A percentile compares a stretch with the other conserved stretches of the same genome.
Evolutionary conservation across 2,888 invertebrate species (phyloP).

Genomic region (Diarsia rubi): DNA sequence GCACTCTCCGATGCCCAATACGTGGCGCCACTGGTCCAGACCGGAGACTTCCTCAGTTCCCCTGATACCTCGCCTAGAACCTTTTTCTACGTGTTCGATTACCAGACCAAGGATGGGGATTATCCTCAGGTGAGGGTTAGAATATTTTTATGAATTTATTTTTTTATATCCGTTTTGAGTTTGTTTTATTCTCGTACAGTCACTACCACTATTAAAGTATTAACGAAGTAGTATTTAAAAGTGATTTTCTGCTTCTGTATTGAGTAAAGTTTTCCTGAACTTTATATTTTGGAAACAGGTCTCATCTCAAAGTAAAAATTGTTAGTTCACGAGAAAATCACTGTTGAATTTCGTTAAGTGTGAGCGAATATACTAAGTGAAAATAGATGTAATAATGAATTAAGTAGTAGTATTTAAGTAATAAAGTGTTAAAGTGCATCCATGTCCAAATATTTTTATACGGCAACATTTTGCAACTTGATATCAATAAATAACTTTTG

Average conservation of each 20-base stretch:
- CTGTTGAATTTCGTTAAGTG: too few relatives aligned
- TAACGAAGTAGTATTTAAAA: too few relatives aligned
- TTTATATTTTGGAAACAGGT: too few relatives aligned
- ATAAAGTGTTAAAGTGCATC: not conserved
- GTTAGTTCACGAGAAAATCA: too few relatives aligned
- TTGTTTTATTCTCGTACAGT: not conserved
- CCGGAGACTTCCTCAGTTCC: constrained; percentile 94
- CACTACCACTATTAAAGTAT: too few relatives aligned
- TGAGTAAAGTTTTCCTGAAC: too few relatives aligned
- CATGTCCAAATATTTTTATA: not conserved
- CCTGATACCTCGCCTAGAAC: constrained; percentile 93
- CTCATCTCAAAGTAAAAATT: too few relatives aligned
- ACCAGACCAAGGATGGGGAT: constrained; percentile 97
- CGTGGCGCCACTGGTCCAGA: constrained; percentile 97
- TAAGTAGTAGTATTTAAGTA: too few relatives aligned
- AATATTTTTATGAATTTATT: constrained; percentile 40
- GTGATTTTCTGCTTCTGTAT: too few relatives aligned
- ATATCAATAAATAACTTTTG: not conserved
- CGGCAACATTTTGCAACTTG: not conserved
- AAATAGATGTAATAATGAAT: too few relatives aligned
- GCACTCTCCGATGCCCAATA: constrained; percentile 98
- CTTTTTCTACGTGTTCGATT: constrained; percentile 97
- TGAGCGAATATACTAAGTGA: too few relatives aligned
- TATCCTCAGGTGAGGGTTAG: constrained; percentile 94
- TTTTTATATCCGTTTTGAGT: not conserved